A percentile compares a stretch with the other conserved stretches of the same genome.
Evolutionary conservation across 1,140 invertebrate species (phyloP).

Genomic region (Apis dorsata): DNA sequence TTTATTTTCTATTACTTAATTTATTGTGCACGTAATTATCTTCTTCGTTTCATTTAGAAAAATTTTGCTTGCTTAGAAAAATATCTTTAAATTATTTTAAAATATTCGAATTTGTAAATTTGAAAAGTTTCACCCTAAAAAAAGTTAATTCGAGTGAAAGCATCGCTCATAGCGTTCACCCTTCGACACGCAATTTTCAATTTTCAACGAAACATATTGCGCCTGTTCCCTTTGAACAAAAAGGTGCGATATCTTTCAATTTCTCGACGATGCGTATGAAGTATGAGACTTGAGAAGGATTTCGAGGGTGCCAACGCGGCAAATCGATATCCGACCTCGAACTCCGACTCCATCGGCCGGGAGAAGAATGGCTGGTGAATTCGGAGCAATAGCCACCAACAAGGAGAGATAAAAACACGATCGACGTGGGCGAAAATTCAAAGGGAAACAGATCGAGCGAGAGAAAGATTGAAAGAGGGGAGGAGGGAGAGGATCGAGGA

Average conservation of each 20-base stretch:
- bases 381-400: slow-evolving; percentile 50
- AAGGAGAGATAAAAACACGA: slow-evolving; percentile 43
- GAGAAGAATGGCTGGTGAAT: slow-evolving; percentile 46
- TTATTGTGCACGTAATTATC: too few species aligned
- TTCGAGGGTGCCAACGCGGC: slow-evolving; percentile 70
- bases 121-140: not conserved
- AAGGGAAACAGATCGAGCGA: slow-evolving; percentile 32
- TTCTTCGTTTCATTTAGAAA: too few species aligned
- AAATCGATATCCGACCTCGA: slow-evolving; percentile 74
- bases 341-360: slow-evolving; percentile 40
- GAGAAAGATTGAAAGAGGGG: slow-evolving; percentile 20
- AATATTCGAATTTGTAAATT: not conserved
- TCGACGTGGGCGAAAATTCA: slow-evolving; percentile 15
- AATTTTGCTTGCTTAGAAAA: too few species aligned
- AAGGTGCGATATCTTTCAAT: slow-evolving; percentile 68
- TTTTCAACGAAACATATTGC: slow-evolving; percentile 25
- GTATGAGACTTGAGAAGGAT: slow-evolving; percentile 68
- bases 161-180: not conserved
- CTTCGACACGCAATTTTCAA: slow-evolving; percentile 37
- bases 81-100: too few species aligned
- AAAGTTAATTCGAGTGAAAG: not conserved
- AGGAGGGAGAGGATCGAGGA: slow-evolving; percentile 9
- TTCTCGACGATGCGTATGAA: slow-evolving; percentile 71
- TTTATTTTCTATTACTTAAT: too few species aligned
- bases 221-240: slow-evolving; percentile 8